Evolutionary conservation across 2,888 invertebrate species (phyloP), one percentile per base, ranked within the genome.

Genomic region (Nasonia oneida): DNA sequence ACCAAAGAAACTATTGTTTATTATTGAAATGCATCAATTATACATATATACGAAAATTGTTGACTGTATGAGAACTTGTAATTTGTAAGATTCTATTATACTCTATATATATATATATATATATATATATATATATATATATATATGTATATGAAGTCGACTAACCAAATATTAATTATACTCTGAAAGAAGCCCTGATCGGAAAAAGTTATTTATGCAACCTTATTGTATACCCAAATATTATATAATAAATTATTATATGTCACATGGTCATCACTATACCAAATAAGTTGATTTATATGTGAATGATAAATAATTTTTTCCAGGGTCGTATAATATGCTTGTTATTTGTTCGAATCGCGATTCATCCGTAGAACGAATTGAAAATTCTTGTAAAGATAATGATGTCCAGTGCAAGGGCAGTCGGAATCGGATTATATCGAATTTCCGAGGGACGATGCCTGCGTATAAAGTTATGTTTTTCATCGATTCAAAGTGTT

Each of bases 401-500:
- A 47, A 47, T 14, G 23, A 64, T 53, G 53, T 80, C 80, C 39
- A 57, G 47, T 67, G 78, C 71, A 57, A 80, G 37, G 47, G 37
- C 75, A 67, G 61, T 71, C 71, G 53, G 14, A 42, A 23, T 77
- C 39, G 57, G 67, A 70, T 80, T 50, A 50, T 53, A 50, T 53
- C 53, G 37, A 57, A 80, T 84, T 14, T 1, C 29, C 14, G 23
- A 64, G 37, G 37, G 29, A 53, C 33, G 3, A 74, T 37, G 79
- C 64, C 77, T 85, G 87, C 87, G 89, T 87, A 53, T 18, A 87
- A 89, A 85, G 89, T 91, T 91, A 87, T 87, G 89, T 91, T 91
- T 90, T 18, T 88, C 88, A 89, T 89, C 88, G 88, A 89, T 90
- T 89, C 89, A 90, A 89, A 91, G 89, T 90, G 87, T 91, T 91